Percentiles rank a stretch among this genome's conserved stretches.
Conservation (phyloP, 2,113 vertebrate genomes). For the Urocitellus parryii region DNA sequence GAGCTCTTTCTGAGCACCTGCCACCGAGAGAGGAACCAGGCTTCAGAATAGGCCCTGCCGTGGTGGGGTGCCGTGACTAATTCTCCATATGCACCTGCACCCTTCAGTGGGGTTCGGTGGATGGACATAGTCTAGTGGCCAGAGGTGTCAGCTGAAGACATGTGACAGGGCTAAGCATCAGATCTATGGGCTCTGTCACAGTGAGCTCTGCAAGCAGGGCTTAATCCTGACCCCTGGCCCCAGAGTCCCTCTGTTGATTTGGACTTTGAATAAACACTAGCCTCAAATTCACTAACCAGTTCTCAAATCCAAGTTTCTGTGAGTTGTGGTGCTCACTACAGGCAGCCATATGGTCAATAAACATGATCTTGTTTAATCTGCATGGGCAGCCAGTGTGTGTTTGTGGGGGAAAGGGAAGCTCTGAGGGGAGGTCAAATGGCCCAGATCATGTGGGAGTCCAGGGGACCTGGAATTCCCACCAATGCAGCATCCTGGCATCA, state of each 20-base stretch:
- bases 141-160: background rate
- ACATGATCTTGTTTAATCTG: background rate
- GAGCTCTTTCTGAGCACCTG: constrained; percentile 12
- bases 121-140: background rate
- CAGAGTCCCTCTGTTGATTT: background rate
- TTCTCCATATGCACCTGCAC: background rate
- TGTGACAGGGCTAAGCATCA: background rate
- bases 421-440: background rate
- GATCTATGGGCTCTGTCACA: background rate
- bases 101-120: background rate
- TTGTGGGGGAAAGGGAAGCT: background rate
- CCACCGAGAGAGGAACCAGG: background rate
- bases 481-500: background rate
- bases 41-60: background rate
- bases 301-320: background rate
- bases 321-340: background rate
- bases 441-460: background rate
- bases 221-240: background rate
- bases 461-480: background rate
- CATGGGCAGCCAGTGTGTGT: background rate
- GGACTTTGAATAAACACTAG: background rate
- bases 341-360: background rate
- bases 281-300: background rate
- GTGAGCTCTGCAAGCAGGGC: background rate
- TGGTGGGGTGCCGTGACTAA: constrained; percentile 48